Base-by-base conservation (phyloP, 2,113 vertebrate genomes). In the Mesoclemmys tuberculata region DNA sequence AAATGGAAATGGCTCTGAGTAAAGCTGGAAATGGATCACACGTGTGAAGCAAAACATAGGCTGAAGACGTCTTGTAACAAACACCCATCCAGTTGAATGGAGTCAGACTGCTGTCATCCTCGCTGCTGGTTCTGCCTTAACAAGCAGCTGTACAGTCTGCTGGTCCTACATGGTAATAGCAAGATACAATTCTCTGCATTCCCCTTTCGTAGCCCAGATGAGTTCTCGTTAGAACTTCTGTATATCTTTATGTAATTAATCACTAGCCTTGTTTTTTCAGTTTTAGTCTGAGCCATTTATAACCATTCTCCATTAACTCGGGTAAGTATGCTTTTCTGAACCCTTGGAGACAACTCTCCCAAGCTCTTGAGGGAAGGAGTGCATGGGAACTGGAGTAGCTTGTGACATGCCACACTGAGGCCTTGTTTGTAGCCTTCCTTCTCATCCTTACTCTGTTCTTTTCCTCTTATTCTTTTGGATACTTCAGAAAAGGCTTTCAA, bases 281-380 rank as follows among this genome's bases (percentile, higher is more conserved):
- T 92, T 88, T 89, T 93, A 85, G 64, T 89, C 82, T 85, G 87
- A 93, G 91, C 91, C 82, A 89, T 89, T 93, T 85, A 84, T 85
- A 89, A 84, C 81, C 82, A 93, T 89, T 89, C 81, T 89, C 87
- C 91, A 93, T 93, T 89, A 93, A 89, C 31, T 89, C 75, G 58
- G 64, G 51, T 93, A 85, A 92, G 85, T 88, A 80, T 84, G 68
- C 58, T 75, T 56, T 41, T 85, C 80, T 51, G 56, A 79, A 31
- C 55, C 31, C 46, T 51, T 41, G 55, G 41, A 79, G 83, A 51
- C 46, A 52, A 35, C 16, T 35, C 27, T 80, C 19, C 44, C 31
- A 80, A 84, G 35, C 27, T 80, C 35, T 22, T n/a, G 9, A 49
- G 68, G 52, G 55, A 71, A 55, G 14, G 44, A 82, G 48, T 88